Conservation (phyloP, 2,113 vertebrate species). For the Podarcis raffonei region DNA sequence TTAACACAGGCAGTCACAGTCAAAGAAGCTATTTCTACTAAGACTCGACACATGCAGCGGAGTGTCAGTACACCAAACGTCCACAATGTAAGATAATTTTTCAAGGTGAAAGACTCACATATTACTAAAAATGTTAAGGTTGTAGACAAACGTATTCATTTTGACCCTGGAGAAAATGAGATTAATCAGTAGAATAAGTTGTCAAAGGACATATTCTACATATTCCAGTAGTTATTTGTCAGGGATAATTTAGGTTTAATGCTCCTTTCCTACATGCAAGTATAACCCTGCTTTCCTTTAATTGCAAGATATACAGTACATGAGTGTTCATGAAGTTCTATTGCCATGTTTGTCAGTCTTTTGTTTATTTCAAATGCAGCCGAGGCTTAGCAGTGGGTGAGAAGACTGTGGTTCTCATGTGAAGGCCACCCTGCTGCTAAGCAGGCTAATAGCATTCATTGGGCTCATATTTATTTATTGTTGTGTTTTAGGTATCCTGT, state of each 20-base stretch:
- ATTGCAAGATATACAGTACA: not conserved
- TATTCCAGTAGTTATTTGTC: not conserved
- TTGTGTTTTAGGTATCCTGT: constrained; percentile 82
- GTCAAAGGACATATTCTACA: not conserved
- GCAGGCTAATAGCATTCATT: not conserved
- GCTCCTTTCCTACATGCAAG: too few species aligned
- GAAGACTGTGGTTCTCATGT: not conserved
- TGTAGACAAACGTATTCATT: not conserved
- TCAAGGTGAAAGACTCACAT: not conserved
- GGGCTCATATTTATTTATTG: constrained; percentile 12
- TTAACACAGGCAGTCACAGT: constrained; percentile 88
- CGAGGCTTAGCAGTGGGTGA: not conserved
- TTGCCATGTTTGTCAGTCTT: not conserved
- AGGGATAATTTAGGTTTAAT: not conserved
- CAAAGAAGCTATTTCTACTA: constrained; percentile 90
- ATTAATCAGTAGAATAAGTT: not conserved
- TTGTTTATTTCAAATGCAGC: not conserved
- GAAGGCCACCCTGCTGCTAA: not conserved
- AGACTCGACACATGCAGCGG: constrained; percentile 89
- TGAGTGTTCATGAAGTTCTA: not conserved
- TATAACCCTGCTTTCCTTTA: not conserved
- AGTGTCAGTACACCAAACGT: constrained; percentile 95
- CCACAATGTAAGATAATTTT: constrained; percentile 82
- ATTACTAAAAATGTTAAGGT: not conserved
- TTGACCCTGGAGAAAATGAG: not conserved